Evolutionary conservation across 2,888 invertebrate genomes (phyloP), one percentile per base, ranked within the genome.

Genomic region (Eilema depressum): DNA sequence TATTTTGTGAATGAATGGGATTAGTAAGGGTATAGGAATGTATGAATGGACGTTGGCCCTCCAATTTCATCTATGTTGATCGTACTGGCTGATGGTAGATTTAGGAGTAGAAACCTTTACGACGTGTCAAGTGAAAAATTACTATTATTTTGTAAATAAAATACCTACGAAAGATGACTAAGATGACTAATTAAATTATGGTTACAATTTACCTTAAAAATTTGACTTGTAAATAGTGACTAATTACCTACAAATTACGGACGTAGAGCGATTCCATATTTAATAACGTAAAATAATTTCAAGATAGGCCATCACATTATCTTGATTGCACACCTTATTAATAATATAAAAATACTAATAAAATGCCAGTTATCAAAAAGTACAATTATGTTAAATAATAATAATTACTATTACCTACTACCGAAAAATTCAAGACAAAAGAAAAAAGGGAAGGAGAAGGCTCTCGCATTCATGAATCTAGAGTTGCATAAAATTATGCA

Each of bases 1-100:
- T 83, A 85, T 84, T 89, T 87, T 82, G 75, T 82, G 82, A 82
- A 83, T 81, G 80, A 79, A 64, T 68, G 77, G 79, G 75, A 72
- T 76, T 81, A 79, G 79, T 85, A 81, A 80, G 81, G 71, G 71
- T 68, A 25, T 63, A 74, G 85, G 85, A 86, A 85, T 85, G 78
- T 66, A 47, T 70, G 72, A 74, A 72, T 77, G 78, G 76, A 68
- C 37, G 23, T 47, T 23, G 62, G 56, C 20, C 53, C 33, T 53
- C 26, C 26, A n/a, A 57, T 33, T 41, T 60, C 60, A 30, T 53
- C 53, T 62, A 30, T 41, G 60, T 66, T 33, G 28, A 56, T 47
- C 7, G 33, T 56, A 64, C 33, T 66, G 17, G 57, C 25, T 30
- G 33, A 57, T 23, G 57, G 26, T 25, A 66, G 33, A 37, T 14